Percentiles rank a stretch among this genome's conserved stretches.
Evolutionary conservation across 1,140 invertebrate genomes (phyloP).

Genomic region (Aporrectodea caliginosa): DNA sequence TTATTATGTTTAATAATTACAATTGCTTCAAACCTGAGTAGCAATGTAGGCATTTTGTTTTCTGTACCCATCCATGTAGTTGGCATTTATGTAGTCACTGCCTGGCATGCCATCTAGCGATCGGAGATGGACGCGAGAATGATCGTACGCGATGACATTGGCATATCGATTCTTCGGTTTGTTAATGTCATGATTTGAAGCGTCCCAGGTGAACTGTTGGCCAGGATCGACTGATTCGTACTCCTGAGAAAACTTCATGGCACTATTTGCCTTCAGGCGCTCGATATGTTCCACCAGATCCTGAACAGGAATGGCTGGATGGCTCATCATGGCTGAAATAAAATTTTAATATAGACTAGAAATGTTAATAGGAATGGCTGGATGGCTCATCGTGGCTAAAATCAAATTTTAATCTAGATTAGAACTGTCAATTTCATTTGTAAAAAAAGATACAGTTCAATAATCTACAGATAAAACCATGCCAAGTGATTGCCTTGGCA

Average conservation of each 20-base stretch:
- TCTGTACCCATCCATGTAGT: conserved; percentile 57
- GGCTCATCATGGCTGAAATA: conserved; percentile 59
- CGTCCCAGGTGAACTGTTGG: conserved; percentile 99
- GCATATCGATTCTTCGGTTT: conserved; percentile 95
- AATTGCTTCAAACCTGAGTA: conserved; percentile 47
- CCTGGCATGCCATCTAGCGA: conserved; percentile 58
- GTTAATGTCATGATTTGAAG: conserved; percentile 70
- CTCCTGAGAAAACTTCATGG: conserved; percentile 77
- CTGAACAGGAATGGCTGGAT: conserved; percentile 91
- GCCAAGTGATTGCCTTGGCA: too few species aligned
- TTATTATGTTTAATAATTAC: too few species aligned
- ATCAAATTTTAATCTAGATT: too few species aligned
- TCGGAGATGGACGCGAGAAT: conserved; percentile 81
- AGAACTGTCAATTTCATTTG: too few species aligned
- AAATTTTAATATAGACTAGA: too few species aligned
- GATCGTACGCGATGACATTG: conserved; percentile 86
- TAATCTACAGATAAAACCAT: too few species aligned
- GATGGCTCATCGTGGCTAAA: conserved; percentile 66
- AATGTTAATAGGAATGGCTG: conserved; percentile 93
- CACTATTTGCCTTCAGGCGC: conserved; percentile 89
- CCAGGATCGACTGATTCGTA: conserved; percentile 89
- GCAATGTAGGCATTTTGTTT: conserved; percentile 57
- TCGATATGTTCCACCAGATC: conserved; percentile 94
- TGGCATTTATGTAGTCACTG: conserved; percentile 96
- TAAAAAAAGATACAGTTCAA: too few species aligned